These are phyloP conservation scores for Gymnobelideus leadbeateri DNA, from an alignment of 2,113 vertebrate species.

Conservation along the genomic window DNA sequence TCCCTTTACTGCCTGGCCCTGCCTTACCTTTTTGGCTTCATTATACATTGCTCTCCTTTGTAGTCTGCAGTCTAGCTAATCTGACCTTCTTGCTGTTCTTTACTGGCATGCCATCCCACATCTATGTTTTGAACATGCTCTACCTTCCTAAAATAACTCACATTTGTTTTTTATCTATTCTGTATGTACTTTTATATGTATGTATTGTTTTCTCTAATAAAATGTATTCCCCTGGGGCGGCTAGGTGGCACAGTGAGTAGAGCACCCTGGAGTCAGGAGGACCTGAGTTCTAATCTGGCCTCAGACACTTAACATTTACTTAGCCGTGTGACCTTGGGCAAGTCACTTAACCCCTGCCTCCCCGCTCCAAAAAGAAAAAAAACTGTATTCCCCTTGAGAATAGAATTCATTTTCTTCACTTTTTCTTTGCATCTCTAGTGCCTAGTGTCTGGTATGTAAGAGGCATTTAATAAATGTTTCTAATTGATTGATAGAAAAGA, in stretches of 20 bases:
- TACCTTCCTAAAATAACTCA: background rate
- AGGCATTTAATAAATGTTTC: background rate
- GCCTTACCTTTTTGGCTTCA: background rate
- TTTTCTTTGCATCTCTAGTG: background rate
- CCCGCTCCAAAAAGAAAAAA: too few relatives aligned
- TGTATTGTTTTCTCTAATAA: background rate
- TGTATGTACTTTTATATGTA: background rate
- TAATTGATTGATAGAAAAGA: background rate
- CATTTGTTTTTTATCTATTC: background rate
- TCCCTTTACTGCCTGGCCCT: background rate
- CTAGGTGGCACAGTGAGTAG: too few relatives aligned
- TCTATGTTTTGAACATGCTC: background rate
- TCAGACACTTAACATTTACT: too few relatives aligned
- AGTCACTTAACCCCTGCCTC: too few relatives aligned
- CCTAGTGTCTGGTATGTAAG: background rate
- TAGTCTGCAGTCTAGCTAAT: background rate
- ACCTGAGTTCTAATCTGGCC: too few relatives aligned
- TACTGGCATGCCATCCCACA: background rate
- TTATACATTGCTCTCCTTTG: background rate
- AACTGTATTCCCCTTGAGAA: background rate
- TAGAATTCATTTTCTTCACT: background rate
- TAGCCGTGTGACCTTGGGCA: too few relatives aligned
- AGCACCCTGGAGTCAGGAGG: too few relatives aligned
- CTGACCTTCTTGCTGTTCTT: background rate
- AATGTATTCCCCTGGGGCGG: background rate